These are phyloP conservation scores for Silurus meridionalis DNA, from an alignment of 2,113 vertebrate genomes.

Conservation along the genomic window DNA sequence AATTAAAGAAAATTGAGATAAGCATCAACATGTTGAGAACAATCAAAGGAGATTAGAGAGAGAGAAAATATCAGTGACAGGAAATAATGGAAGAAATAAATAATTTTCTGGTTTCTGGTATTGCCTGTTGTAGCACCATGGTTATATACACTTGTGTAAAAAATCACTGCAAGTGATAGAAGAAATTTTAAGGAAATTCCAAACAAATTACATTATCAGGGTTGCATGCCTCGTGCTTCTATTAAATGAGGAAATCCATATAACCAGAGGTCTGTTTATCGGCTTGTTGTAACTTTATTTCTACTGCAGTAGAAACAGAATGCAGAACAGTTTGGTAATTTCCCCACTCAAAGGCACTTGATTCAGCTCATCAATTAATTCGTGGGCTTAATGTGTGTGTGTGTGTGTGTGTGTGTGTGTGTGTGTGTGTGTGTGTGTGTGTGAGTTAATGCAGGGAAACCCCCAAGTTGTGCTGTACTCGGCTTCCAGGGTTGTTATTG, in stretches of 20 bases:
- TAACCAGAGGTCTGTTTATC: neutral
- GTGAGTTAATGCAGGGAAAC: neutral
- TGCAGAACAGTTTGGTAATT: neutral
- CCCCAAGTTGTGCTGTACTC: neutral
- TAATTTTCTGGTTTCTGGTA: neutral
- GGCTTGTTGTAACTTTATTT: neutral
- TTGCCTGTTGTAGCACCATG: neutral
- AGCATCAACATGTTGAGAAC: neutral
- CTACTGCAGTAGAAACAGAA: neutral
- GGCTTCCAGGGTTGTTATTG: neutral
- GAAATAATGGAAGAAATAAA: neutral
- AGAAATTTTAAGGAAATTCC: neutral
- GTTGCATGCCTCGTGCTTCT: too few species aligned
- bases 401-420: neutral
- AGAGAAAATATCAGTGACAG: neutral
- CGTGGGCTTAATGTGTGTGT: neutral
- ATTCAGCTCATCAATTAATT: constrained; percentile 10
- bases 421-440: neutral
- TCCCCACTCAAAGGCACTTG: neutral
- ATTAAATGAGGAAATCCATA: neutral
- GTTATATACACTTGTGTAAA: neutral
- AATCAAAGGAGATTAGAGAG: neutral
- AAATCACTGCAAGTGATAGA: neutral
- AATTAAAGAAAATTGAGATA: constrained; percentile 20
- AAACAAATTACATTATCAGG: neutral